Percentiles rank a stretch among this genome's conserved stretches.
Evolutionary conservation across 2,113 vertebrate species (phyloP).

Genomic region (Falco punctatus): DNA sequence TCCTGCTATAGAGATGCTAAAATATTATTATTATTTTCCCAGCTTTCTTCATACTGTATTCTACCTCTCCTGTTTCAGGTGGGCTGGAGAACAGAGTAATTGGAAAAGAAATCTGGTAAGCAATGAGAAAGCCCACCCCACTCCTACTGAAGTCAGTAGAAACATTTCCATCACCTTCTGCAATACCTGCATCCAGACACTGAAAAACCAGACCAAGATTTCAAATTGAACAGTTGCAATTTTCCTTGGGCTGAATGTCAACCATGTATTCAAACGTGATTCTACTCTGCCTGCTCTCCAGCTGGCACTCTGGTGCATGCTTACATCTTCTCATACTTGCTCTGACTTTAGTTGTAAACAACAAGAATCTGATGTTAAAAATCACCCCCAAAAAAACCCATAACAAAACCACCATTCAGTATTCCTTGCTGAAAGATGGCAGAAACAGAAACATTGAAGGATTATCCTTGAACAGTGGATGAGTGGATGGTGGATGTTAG

Average conservation of each 20-base stretch:
- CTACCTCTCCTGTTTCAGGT: slow-evolving; percentile 13
- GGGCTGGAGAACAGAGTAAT: slow-evolving; percentile 10
- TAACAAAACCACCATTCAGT: background rate
- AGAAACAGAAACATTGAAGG: background rate
- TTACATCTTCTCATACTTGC: background rate
- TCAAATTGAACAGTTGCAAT: background rate
- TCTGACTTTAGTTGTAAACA: background rate
- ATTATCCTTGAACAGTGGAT: background rate
- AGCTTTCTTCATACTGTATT: background rate
- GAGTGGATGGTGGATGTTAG: background rate
- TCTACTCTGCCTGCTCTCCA: background rate
- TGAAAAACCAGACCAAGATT: background rate
- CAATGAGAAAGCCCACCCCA: slow-evolving; percentile 1
- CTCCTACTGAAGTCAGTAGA: background rate
- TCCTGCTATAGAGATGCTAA: background rate
- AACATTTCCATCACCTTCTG: background rate
- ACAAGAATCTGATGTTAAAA: background rate
- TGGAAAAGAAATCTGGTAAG: background rate
- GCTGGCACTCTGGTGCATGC: background rate
- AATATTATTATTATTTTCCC: background rate
- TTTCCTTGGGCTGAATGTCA: background rate
- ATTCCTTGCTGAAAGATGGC: background rate
- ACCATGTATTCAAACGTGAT: background rate
- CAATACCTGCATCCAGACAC: background rate
- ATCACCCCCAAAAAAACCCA: background rate